Conservation (phyloP, 2,797 vertebrate species). For the Glyptemys insculpta region DNA sequence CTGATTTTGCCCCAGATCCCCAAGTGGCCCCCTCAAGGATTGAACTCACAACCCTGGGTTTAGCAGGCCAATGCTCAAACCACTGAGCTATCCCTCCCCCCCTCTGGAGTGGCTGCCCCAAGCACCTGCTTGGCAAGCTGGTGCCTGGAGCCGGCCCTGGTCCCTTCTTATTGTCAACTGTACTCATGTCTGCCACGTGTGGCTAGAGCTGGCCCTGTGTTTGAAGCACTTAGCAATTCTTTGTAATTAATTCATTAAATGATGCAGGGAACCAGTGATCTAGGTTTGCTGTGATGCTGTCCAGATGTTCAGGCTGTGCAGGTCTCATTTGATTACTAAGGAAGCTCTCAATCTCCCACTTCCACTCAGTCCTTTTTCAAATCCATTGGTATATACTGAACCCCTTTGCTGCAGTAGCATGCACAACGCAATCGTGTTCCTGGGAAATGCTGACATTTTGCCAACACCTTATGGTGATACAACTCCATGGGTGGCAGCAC, state of each 20-base stretch:
- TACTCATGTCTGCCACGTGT: background rate
- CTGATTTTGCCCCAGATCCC: no score
- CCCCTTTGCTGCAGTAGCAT: rapidly evolving
- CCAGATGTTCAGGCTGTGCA: background rate
- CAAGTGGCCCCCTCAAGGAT: no score
- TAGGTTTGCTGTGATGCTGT: background rate
- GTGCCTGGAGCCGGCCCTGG: no score
- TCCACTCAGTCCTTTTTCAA: background rate
- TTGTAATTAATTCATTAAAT: background rate
- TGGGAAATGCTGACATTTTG: background rate
- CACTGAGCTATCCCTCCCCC: no score
- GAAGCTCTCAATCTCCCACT: background rate
- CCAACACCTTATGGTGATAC: rapidly evolving
- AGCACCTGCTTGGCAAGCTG: no score
- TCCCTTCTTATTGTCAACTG: background rate
- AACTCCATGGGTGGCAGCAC: rapidly evolving
- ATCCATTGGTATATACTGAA: background rate
- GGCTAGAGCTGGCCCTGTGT: background rate
- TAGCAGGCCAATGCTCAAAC: no score
- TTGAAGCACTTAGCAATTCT: background rate
- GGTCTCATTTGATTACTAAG: background rate
- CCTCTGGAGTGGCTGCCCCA: no score
- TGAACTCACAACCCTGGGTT: no score
- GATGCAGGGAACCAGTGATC: background rate
- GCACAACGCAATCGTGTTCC: rapidly evolving